A percentile compares a stretch with the other conserved stretches of the same genome.
Evolutionary conservation across 35 echinoderm and acorn worm genomes (phyloP).

Genomic region (Anneissia japonica): DNA sequence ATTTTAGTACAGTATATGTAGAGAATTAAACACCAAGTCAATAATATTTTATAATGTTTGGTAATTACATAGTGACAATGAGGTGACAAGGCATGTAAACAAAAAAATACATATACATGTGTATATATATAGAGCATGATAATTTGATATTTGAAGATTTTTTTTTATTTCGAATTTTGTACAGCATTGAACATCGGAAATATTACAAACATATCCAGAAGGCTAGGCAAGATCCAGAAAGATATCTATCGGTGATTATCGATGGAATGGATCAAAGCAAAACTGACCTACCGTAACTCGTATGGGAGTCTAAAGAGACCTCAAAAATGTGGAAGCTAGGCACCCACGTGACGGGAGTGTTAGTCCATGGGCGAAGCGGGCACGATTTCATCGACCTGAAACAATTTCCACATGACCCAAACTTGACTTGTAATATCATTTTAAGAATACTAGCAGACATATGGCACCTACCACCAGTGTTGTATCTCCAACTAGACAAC

Average conservation of each 20-base stretch:
- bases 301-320: neutral
- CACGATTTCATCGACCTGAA: constrained; percentile 37
- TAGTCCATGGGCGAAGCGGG: constrained; percentile 36
- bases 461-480: neutral
- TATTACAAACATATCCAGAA: constrained; percentile 44
- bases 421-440: constrained; percentile 30
- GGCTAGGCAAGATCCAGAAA: constrained; percentile 7
- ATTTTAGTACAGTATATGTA: no score
- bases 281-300: constrained; percentile 8
- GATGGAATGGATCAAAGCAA: constrained; percentile 51
- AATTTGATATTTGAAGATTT: no score
- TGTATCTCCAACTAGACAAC: constrained; percentile 49
- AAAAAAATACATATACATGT: no score
- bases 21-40: no score
- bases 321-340: constrained; percentile 28
- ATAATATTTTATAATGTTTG: no score
- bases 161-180: no score
- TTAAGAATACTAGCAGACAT: neutral
- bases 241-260: constrained; percentile 42
- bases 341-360: constrained; percentile 34
- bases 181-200: constrained; percentile 25
- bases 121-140: no score
- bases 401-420: constrained; percentile 38
- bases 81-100: no score
- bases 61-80: no score